Evolutionary conservation across 2,113 vertebrate genomes (phyloP), one percentile per base, ranked within the genome.

Genomic region (Heterochromis multidens): DNA sequence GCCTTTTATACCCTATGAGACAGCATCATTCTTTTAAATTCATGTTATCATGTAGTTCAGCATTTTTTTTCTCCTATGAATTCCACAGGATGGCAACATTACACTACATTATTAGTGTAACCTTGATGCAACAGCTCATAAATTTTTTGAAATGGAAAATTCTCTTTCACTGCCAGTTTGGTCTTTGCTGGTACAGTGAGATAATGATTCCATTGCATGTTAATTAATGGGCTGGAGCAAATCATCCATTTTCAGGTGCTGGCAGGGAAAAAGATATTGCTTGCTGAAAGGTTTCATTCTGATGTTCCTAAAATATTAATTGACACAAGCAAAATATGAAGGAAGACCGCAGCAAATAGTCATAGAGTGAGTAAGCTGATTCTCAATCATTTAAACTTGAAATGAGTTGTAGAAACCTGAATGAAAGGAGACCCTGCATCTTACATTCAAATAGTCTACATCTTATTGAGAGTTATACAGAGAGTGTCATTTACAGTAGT

Each of bases 51-150:
- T 82, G 54, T 5, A 11, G 61, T 83, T 78, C 60, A 88, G 46
- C 37, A 81, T 77, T 56, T 62, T 57, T n/a, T 46, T 49, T 27
- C 77, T 80, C 67, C 85, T 89, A 82, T 90, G 67, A 90, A 93
- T 37, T 94, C 93, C 92, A 87, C 87, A 90, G 88, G 91, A 94
- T 92, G 89, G 88, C 92, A 92, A 87, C 92, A 87, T 82, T 91
- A 85, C 74, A 76, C 89, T 88, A 19, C 80, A 81, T 84, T 91
- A 72, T 88, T 84, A 82, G 77, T 77, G 56, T 85, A 88, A 91
- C 83, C 83, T 82, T 84, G 52, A 88, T 65, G 87, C 59, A 62
- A 11, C 56, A 76, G 63, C 65, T 83, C 57, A 13, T 77, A 57
- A 80, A 85, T 56, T 52, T 65, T 83, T 92, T 81, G 76, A 57